Base-by-base conservation (phyloP, 1,140 invertebrate genomes). In the Solen grandis region DNA sequence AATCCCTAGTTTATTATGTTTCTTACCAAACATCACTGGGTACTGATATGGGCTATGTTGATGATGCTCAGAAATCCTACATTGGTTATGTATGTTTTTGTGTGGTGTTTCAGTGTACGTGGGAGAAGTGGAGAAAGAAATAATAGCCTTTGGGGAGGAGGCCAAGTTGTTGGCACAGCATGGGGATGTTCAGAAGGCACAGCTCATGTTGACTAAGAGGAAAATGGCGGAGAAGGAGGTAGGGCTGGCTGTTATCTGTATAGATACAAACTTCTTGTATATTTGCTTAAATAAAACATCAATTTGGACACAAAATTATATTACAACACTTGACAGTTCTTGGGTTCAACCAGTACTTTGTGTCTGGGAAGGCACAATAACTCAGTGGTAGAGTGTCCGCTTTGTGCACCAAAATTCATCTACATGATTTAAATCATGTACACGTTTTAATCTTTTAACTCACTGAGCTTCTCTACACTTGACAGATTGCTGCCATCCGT, bases 201-300 rank as follows among this genome's bases (percentile, higher is more conserved):
- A 89, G 62, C 62, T 87, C 10, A 63, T 85, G 35, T 63, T 91
- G 33, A 89, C 79, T 5, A 91, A 91, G 81, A 88, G 87, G 72
- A 90, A 87, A 82, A 62, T 86, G 22, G 88, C 87, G 5, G 88
- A 90, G 38, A 91, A 89, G 83, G 90, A 90, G 88, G 89, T 88
- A 65, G 66, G 68, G n/a, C n/a, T n/a, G n/a, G 60, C 19, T 29
- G 29, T 50, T 14, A 25, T 54, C 50, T 25, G 19, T n/a, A 5
- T 19, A n/a, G 50, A n/a, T n/a, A n/a, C n/a, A n/a, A n/a, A n/a
- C n/a, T n/a, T n/a, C n/a, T n/a, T n/a, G n/a, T n/a, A n/a, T n/a
- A n/a, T n/a, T n/a, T n/a, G n/a, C n/a, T n/a, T n/a, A n/a, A n/a
- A n/a, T n/a, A n/a, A n/a, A n/a, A n/a, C n/a, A n/a, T n/a, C n/a